Percentiles rank a stretch among this genome's conserved stretches.
These are phyloP conservation scores for Caligus rogercresseyi DNA, from an alignment of 1,140 invertebrate genomes.

Conservation along the genomic window DNA sequence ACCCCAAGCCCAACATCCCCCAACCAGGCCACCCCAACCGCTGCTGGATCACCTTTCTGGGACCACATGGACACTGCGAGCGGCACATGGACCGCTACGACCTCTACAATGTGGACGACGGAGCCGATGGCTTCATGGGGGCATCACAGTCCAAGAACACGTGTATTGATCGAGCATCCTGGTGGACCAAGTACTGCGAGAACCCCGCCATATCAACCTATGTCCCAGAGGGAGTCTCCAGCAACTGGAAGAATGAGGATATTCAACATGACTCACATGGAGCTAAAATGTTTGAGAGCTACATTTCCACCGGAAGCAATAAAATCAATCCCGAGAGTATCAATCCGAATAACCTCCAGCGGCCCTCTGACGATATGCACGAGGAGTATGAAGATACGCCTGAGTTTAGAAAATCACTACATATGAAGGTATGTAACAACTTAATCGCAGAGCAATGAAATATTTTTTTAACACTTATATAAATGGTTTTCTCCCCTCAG, in stretches of 20 bases:
- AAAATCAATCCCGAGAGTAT: slow-evolving; percentile 12
- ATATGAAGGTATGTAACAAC: background rate
- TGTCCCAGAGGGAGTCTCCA: slow-evolving; percentile 10
- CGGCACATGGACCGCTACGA: slow-evolving; percentile 1
- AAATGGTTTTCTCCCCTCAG: too few species aligned
- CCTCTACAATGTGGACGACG: slow-evolving; percentile 5
- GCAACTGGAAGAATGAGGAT: slow-evolving; percentile 9
- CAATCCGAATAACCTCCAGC: background rate
- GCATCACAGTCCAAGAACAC: background rate
- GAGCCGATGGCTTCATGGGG: background rate
- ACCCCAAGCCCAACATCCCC: background rate
- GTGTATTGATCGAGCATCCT: background rate
- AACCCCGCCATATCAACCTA: slow-evolving; percentile 8
- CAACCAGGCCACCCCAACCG: background rate
- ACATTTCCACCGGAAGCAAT: background rate
- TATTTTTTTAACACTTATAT: too few species aligned
- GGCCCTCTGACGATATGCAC: background rate
- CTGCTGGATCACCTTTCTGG: slow-evolving; percentile 17
- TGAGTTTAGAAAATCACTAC: background rate
- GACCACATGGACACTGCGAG: slow-evolving; percentile 17
- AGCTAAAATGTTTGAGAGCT: slow-evolving; percentile 14
- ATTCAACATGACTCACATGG: slow-evolving; percentile 16
- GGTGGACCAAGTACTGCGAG: slow-evolving; percentile 12
- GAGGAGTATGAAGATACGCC: slow-evolving; percentile 3
- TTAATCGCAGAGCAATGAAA: too few species aligned